Evolutionary conservation across 2,113 vertebrate species (phyloP).

Genomic region (Apodemus speciosus): DNA sequence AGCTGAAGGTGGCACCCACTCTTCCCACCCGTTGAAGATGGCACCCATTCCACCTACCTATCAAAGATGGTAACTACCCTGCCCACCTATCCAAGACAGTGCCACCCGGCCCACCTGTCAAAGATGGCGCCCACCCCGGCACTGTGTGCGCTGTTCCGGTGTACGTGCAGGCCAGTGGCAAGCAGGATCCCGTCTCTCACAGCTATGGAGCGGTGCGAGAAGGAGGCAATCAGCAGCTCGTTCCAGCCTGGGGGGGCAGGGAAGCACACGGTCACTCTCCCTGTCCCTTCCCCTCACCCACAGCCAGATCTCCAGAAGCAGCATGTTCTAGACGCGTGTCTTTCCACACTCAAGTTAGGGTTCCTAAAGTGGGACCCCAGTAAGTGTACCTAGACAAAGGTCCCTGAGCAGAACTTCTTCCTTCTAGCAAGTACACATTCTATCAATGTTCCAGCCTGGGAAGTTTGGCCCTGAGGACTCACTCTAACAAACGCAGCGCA

Average conservation of each 20-base stretch:
- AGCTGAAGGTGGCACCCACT: slow-evolving; percentile 98
- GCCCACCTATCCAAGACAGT: neutral
- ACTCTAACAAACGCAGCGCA: accelerated
- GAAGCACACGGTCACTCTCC: neutral
- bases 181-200: slow-evolving; percentile 98
- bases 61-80: neutral
- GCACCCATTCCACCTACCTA: neutral
- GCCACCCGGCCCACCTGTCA: slow-evolving; percentile 90
- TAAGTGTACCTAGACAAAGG: neutral
- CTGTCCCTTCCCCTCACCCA: accelerated
- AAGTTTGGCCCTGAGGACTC: accelerated
- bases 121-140: slow-evolving; percentile 99
- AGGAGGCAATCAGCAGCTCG: slow-evolving; percentile 98
- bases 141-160: slow-evolving; percentile 98
- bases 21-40: slow-evolving; percentile 88
- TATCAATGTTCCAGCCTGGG: accelerated
- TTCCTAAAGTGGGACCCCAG: neutral
- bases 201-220: slow-evolving; percentile 97
- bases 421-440: accelerated
- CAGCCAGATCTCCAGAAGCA: accelerated
- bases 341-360: too few relatives aligned
- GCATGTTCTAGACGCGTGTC: neutral
- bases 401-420: accelerated
- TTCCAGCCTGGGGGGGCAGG: slow-evolving; percentile 93
- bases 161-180: slow-evolving; percentile 96